Evolutionary conservation across 2,113 vertebrate species (phyloP), one percentile per base, ranked within the genome.

Genomic region (Pygoscelis antarcticus): DNA sequence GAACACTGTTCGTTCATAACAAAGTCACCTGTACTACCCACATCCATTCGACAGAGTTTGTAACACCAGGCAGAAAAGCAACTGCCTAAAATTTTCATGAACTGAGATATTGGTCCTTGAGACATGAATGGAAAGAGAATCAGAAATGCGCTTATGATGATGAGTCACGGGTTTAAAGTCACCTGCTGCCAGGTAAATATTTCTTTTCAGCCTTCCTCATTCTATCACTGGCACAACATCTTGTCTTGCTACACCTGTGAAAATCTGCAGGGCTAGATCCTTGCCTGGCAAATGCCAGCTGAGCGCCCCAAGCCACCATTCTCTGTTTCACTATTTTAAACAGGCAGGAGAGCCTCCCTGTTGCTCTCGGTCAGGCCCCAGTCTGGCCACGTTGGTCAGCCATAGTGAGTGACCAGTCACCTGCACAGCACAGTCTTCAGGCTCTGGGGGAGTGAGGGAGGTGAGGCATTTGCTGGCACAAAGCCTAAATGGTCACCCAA

Each of bases 31-130:
- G 22, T 77, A 32, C 90, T 94, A 52, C 78, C 64, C 57, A 74
- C 86, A 91, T 81, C 80, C 69, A 68, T 64, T 89, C 80, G 70
- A 47, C 40, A 82, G 76, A 42, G 83, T 87, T 66, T 89, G 64
- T 66, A 93, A 92, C 47, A 95, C 38, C 52, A 76, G 61, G 47
- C 55, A 78, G 72, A 81, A 82, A 78, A 89, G 36, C 40, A 81
- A 55, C 34, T 79, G 36, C 38, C 86, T 92, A 69, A 82, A 95
- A 92, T 93, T 84, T 89, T 92, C 80, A 87, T 84, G 72, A 89
- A 65, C 52, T 83, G 69, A 87, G 57, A 42, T 75, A 55, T 10
- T 78, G 57, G 71, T 93, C 55, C 60, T 83, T 58, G 57, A 83
- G 60, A 86, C 68, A 81, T 94, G 76, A 93, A 95, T 68, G 83